These are phyloP conservation scores for Lethrus apterus DNA, from an alignment of 1,140 invertebrate species.

Conservation along the genomic window DNA sequence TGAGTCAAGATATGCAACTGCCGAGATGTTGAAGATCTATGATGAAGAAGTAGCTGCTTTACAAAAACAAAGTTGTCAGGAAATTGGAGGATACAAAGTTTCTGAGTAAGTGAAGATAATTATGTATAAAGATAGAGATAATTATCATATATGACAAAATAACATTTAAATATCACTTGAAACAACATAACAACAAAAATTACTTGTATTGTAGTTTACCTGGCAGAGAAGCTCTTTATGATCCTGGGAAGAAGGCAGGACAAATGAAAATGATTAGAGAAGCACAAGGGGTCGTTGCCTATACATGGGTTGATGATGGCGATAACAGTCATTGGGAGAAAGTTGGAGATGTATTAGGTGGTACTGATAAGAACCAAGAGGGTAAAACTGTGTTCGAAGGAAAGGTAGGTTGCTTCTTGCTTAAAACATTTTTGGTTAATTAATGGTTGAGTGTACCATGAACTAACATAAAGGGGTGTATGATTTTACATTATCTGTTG, in stretches of 20 bases:
- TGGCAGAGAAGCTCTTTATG: constrained; percentile 63
- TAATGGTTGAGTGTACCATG: background rate
- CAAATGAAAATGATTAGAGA: constrained; percentile 80
- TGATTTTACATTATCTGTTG: background rate
- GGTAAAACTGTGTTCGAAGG: constrained; percentile 78
- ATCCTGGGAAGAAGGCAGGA: constrained; percentile 75
- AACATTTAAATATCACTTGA: constrained; percentile 3
- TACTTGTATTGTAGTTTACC: constrained; percentile 54
- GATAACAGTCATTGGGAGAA: constrained; percentile 65
- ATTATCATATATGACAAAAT: constrained; percentile 1
- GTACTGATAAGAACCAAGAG: constrained; percentile 54
- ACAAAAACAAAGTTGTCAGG: constrained; percentile 49
- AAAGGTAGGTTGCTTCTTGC: constrained; percentile 46
- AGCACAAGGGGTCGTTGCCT: constrained; percentile 61
- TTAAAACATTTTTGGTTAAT: background rate
- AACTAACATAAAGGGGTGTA: background rate
- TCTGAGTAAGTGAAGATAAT: constrained; percentile 65
- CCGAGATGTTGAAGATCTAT: constrained; percentile 55
- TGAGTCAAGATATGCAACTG: constrained; percentile 57
- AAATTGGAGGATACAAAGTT: constrained; percentile 76
- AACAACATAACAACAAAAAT: too few species aligned
- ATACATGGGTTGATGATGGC: constrained; percentile 67
- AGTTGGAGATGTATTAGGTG: constrained; percentile 84
- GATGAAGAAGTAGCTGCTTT: constrained; percentile 62
- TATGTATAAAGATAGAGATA: constrained; percentile 9